These are phyloP conservation scores for Thomomys bottae DNA, from an alignment of 2,113 vertebrate species.

Conservation along the genomic window DNA sequence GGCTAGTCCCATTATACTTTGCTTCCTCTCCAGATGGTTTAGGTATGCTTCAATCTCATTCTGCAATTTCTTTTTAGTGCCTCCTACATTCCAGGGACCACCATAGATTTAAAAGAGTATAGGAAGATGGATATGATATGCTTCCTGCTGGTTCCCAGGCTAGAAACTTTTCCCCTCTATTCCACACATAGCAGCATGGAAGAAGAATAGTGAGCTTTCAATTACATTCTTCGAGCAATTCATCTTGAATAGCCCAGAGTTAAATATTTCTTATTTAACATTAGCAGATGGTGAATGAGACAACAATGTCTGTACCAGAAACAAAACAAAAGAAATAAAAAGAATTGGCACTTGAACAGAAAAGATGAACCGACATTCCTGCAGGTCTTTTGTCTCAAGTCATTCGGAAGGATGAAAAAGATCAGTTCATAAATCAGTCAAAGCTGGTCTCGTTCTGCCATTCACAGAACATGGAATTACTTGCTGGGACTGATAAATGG, in stretches of 20 bases:
- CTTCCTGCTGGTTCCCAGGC: constrained; percentile 40
- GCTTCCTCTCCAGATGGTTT: not conserved
- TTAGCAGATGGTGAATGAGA: constrained; percentile 70
- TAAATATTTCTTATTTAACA: constrained; percentile 71
- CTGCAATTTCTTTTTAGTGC: constrained; percentile 31
- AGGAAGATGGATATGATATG: constrained; percentile 48
- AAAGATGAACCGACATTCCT: constrained; percentile 63
- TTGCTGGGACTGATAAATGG: constrained; percentile 61
- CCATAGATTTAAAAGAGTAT: constrained; percentile 33
- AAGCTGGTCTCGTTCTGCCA: constrained; percentile 59
- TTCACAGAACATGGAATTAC: constrained; percentile 52
- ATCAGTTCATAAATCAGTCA: constrained; percentile 55
- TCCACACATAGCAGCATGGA: constrained; percentile 13
- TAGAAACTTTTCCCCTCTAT: not conserved
- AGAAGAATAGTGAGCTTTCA: constrained; percentile 43
- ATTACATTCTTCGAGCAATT: constrained; percentile 60
- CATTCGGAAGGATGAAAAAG: constrained; percentile 61
- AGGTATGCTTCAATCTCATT: not conserved
- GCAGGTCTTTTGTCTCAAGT: constrained; percentile 63
- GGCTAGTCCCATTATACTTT: not conserved
- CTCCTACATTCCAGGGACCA: not conserved
- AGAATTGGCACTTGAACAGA: constrained; percentile 68
- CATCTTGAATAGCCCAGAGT: constrained; percentile 49
- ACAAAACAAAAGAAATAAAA: constrained; percentile 77
- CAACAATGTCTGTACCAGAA: constrained; percentile 44